phyloP scores from a whole-genome alignment of 2,113 vertebrate genomes.

The Crotophaga sulcirostris region DNA sequence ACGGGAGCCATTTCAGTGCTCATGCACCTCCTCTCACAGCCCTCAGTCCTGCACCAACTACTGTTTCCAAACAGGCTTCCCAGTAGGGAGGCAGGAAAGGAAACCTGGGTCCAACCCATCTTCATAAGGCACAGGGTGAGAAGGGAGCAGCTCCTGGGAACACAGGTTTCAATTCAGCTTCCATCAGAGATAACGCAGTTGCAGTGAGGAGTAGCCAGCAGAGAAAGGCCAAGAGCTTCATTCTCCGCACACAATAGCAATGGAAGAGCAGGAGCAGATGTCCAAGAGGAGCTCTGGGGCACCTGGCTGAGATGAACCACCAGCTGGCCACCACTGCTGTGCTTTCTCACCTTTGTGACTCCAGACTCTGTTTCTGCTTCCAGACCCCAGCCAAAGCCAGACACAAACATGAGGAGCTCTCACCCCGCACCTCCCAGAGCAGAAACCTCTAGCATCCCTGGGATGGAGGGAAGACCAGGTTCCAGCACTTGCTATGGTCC shows the following conservation, averaged over 20 bases:
- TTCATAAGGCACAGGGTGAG: neutral
- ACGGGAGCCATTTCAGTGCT: neutral
- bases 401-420: neutral
- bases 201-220: neutral
- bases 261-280: neutral
- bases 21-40: neutral
- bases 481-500: neutral
- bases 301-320: neutral
- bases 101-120: neutral
- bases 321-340: neutral
- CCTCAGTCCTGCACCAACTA: fast-evolving
- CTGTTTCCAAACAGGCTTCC: neutral
- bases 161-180: neutral
- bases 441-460: neutral
- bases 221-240: neutral
- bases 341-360: neutral
- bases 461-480: neutral
- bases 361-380: neutral
- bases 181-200: fast-evolving
- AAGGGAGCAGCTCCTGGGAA: neutral
- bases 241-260: fast-evolving
- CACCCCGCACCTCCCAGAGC: neutral
- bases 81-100: neutral
- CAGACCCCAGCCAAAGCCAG: neutral
- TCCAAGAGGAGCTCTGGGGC: neutral